Evolutionary conservation across 1,140 invertebrate species (phyloP), one percentile per base, ranked within the genome.

Genomic region (Oryctes rhinoceros): DNA sequence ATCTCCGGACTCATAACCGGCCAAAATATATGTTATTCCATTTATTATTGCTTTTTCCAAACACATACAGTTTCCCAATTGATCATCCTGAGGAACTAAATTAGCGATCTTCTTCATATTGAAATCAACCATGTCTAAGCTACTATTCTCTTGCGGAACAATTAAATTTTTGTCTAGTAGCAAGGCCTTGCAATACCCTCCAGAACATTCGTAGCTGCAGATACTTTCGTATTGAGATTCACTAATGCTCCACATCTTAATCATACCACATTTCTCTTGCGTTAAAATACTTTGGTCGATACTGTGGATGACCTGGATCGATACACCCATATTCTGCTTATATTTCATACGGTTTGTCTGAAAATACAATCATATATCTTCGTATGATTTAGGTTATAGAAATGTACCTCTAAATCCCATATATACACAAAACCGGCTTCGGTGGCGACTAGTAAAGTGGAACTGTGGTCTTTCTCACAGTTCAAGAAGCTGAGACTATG

Each of bases 391-490:
- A 15, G 4, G 6, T 39, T 30, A 30, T 3, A 3, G 9, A 18
- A n/a, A 79, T 80, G 86, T 89, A 94, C 93, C 88, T 92, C 91
- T 86, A 94, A 89, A 88, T 93, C 91, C 92, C 92, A 94, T 85
- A 93, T 90, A 88, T 92, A 91, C 83, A 94, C 90, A 85, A 88
- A 91, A 81, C 93, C 93, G 85, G 90, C 91, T 85, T 92, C 89
- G 44, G 92, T 91, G 77, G 92, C 92, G 82, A 92, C 92, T 84
- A 93, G 89, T 84, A 94, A 88, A 86, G 91, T 90, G 86, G 93
- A 91, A 78, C 90, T 76, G 71, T 87, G 87, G 47, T 82, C 88
- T 44, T 89, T 88, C 80, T 88, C 88, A 78, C 87, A 87, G 80
- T 90, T 87, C 84, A 89, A 90, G 83, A 94, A 94, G 83, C 91